Evolutionary conservation across 2,888 invertebrate species (phyloP), one percentile per base, ranked within the genome.

Genomic region (Nemotelus nigrinus): DNA sequence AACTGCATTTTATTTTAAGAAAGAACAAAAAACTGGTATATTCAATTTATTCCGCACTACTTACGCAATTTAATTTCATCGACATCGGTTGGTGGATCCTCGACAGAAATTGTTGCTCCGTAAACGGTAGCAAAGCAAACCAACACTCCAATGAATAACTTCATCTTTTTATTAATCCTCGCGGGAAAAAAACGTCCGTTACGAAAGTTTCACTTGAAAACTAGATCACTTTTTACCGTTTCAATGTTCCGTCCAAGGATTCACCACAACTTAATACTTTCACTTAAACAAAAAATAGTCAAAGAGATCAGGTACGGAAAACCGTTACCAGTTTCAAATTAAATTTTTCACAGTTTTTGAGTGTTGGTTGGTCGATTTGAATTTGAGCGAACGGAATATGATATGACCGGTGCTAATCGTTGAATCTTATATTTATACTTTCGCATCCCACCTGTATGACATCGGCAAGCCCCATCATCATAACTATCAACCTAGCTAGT

Each of bases 1-100:
- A 25, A 25, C 25, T 25, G 25, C 25, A 25, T 25, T 25, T 25
- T 25, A 25, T 25, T 25, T 25, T 25, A 25, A 25, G 25, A 1
- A 25, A 25, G 25, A 25, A 25, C 25, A 25, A 25, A 25, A 25
- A 25, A 25, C 25, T 25, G 25, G 25, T 25, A 25, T 25, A 25
- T 25, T 25, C 25, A 25, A 25, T 25, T 25, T 25, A 25, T 25
- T 25, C 25, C 25, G 25, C 25, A 5, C 41, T 3, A 70, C 76
- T 79, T 75, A 79, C 79, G 71, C 57, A 79, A 71, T 71, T 72
- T 50, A 57, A 75, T 74, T 55, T 77, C 79, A 5, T 60, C 75
- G 4, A 50, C 64, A 7, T 68, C 44, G 7, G 63, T 5, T 3
- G 5, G 8, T 3, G 39, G 10, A 3, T 39, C 43, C 3, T 74